Percentiles rank a stretch among this genome's conserved stretches.
Conservation (phyloP, 2,113 vertebrate species). For the Parus major region DNA sequence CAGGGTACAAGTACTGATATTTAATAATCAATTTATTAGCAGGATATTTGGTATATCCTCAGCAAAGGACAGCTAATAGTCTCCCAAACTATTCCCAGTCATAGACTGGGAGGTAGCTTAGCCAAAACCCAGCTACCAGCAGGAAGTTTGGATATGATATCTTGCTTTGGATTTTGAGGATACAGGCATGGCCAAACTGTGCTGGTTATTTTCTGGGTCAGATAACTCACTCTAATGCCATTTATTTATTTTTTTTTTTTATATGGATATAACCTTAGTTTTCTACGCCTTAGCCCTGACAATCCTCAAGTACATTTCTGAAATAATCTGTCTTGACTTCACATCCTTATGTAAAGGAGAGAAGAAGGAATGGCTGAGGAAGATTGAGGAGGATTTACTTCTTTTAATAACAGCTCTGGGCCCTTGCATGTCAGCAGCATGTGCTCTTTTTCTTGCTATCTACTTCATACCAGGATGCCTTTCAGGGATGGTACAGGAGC, state of each 20-base stretch:
- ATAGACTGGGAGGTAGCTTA: not conserved
- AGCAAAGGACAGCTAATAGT: not conserved
- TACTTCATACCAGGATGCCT: constrained; percentile 35
- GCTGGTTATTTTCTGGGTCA: not conserved
- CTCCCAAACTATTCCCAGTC: not conserved
- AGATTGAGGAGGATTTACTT: constrained; percentile 26
- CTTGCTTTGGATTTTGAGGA: not conserved
- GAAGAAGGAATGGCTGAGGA: not conserved
- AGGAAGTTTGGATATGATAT: not conserved
- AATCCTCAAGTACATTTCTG: not conserved
- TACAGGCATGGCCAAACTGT: not conserved
- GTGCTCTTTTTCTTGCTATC: constrained; percentile 28
- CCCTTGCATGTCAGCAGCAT: not conserved
- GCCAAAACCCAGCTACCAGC: not conserved
- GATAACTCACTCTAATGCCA: not conserved
- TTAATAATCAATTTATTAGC: not conserved
- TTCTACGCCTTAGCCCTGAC: not conserved
- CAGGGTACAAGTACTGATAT: not conserved
- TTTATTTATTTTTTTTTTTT: not conserved
- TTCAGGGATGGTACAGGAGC: constrained; percentile 10
- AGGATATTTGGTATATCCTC: not conserved
- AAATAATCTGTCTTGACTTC: constrained; percentile 5
- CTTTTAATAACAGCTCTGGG: constrained; percentile 33
- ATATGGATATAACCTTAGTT: not conserved
- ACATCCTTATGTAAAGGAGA: constrained; percentile 6